A percentile compares a stretch with the other conserved stretches of the same genome.
Conservation (phyloP, 2,113 vertebrate species). For the Platanista minor region DNA sequence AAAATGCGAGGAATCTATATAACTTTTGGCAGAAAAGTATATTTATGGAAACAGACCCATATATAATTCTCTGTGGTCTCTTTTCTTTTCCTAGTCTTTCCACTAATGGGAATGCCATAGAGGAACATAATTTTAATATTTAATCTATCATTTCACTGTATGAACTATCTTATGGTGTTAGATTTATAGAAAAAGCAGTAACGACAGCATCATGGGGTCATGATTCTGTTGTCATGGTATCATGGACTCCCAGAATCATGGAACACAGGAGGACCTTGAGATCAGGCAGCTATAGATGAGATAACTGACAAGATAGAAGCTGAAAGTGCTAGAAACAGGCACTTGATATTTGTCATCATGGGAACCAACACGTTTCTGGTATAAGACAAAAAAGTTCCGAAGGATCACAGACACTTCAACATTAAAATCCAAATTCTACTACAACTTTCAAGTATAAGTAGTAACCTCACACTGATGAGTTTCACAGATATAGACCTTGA, state of each 20-base stretch:
- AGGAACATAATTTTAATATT: neutral
- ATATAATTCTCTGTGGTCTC: neutral
- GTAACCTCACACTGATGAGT: neutral
- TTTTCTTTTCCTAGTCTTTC: neutral
- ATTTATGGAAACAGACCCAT: conserved; percentile 9
- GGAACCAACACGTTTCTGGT: neutral
- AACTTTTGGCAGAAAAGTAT: conserved; percentile 11
- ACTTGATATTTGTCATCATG: neutral
- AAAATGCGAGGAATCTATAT: neutral
- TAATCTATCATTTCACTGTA: neutral
- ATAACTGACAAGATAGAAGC: neutral
- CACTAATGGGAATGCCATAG: neutral
- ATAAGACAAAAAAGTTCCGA: neutral
- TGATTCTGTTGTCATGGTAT: neutral
- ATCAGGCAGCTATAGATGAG: neutral
- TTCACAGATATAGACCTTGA: neutral
- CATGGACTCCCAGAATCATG: neutral
- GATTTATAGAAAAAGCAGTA: neutral
- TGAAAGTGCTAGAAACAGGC: neutral
- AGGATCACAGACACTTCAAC: neutral
- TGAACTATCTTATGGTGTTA: neutral
- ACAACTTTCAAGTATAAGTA: neutral
- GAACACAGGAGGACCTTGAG: neutral
- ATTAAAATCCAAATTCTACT: neutral
- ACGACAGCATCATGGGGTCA: neutral